Evolutionary conservation across 2,113 vertebrate species (phyloP), one percentile per base, ranked within the genome.

Genomic region (Daboia siamensis): DNA sequence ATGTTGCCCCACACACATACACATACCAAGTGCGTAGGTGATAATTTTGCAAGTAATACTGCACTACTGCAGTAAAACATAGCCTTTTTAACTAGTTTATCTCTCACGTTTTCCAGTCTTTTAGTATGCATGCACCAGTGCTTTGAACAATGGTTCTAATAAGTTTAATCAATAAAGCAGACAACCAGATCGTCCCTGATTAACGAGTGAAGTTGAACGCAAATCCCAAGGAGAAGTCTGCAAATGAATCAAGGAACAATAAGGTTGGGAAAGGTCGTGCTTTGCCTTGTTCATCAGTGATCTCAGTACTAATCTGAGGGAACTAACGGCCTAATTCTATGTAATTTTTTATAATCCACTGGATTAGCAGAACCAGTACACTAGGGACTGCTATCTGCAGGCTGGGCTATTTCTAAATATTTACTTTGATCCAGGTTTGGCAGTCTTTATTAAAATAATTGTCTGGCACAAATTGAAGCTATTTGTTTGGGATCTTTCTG

Each of bases 61-160:
- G 15, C 29, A 56, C 23, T n/a, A 29, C 33, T 0, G 0, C 84
- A 51, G 44, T 44, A 44, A 85, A 24, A 90, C 55, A 91, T 23
- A 24, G 33, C 51, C 3, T 85, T 86, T 1, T 85, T 93, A 26
- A 46, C 89, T 48, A 89, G 74, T 17, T 64, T 61, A 29, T 90
- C 12, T 51, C 24, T 33, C 33, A 80, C 0, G 3, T 80, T 80
- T 39, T 80, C 4, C 17, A 3, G 7, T 54, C 64, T n/a, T 48
- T 90, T 61, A 90, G 89, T 23, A 61, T n/a, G 26, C 59, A 21
- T n/a, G 59, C 59, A 33, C 52, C 44, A n/a, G 12, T 90, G 17
- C 26, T n/a, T 39, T 84, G 89, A 23, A n/a, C n/a, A 21, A 29
- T 12, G 4, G 1, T 33, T 84, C 54, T 84, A 24, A 90, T 54